These are phyloP conservation scores for Unio delphinus DNA, from an alignment of 2,888 invertebrate genomes.

Conservation along the genomic window DNA sequence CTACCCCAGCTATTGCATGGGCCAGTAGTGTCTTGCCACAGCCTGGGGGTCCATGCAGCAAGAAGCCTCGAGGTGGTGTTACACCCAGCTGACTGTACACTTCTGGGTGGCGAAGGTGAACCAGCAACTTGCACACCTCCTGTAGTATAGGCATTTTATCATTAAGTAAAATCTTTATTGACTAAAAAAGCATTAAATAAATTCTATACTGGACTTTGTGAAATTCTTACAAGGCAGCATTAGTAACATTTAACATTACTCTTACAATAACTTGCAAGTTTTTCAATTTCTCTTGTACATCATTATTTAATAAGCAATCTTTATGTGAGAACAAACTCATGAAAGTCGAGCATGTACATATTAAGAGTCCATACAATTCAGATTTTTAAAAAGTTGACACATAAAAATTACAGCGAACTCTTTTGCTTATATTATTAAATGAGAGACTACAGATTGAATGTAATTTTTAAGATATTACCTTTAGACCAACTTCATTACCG, in stretches of 20 bases:
- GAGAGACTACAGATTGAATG: not conserved
- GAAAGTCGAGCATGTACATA: not conserved
- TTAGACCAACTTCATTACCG: constrained; percentile 80
- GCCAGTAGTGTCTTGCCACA: constrained; percentile 81
- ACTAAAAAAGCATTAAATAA: too few relatives aligned
- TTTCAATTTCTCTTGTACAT: too few relatives aligned
- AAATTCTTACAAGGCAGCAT: too few relatives aligned
- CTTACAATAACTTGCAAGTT: too few relatives aligned
- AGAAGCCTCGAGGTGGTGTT: constrained; percentile 89
- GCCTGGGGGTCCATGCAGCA: constrained; percentile 96
- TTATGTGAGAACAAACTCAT: too few relatives aligned
- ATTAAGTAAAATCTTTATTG: too few relatives aligned
- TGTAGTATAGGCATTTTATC: constrained; percentile 49
- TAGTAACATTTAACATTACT: too few relatives aligned
- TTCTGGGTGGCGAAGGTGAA: constrained; percentile 92
- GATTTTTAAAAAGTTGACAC: not conserved
- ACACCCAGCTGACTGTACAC: constrained; percentile 89
- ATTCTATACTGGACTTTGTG: too few relatives aligned
- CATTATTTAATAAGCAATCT: too few relatives aligned
- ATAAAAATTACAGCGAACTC: too few relatives aligned
- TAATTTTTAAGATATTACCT: constrained; percentile 29
- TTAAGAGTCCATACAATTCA: not conserved
- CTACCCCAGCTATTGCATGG: constrained; percentile 73
- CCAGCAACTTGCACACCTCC: constrained; percentile 82
- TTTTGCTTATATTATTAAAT: too few relatives aligned